Base-by-base conservation (phyloP, 2,113 vertebrate species). In the Mirza zaza region DNA sequence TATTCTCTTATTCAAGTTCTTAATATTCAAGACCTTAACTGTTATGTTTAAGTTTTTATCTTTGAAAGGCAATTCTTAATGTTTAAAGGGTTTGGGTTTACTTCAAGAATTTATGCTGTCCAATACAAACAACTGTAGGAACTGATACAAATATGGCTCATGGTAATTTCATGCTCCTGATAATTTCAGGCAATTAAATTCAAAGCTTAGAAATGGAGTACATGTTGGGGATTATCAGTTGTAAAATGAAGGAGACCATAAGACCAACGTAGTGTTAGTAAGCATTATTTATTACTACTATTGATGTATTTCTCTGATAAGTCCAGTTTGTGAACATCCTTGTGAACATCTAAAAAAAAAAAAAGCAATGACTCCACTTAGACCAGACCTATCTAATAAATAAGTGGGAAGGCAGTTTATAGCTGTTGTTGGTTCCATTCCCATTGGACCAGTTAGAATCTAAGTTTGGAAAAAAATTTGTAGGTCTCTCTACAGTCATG, bases 21-120 rank as follows among this genome's bases (percentile, higher is more conserved):
- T 59, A 57, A 88, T 77, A 92, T 94, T 90, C 11, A 73, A 61
- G 48, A 92, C 65, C 25, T 95, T 70, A 95, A 89, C 29, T 67
- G 6, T 27, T n/a, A 52, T 25, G 9, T 87, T 91, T 81, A 82
- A 73, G 23, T 27, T 90, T 94, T 71, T 34, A 42, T 85, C 55
- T 96, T 65, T 96, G n/a, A 95, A 70, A 94, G 18, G 45, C 21
- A 86, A 4, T 36, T 92, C 7, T 14, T 65, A 71, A 20, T 79
- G 3, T 85, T 84, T 85, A 29, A 87, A 91, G 29, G 36, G 23
- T 81, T 83, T 87, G 20, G 36, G 23, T 81, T 83, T 87, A 83
- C 18, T 61, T 87, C 5, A 91, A 42, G 27, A 57, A 57, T 20
- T 20, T 57, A 57, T 21, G 20, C 55, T 77, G 70, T n/a, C 17